Evolutionary conservation across 1,140 invertebrate genomes (phyloP).

Genomic region (Lucilia cuprina): DNA sequence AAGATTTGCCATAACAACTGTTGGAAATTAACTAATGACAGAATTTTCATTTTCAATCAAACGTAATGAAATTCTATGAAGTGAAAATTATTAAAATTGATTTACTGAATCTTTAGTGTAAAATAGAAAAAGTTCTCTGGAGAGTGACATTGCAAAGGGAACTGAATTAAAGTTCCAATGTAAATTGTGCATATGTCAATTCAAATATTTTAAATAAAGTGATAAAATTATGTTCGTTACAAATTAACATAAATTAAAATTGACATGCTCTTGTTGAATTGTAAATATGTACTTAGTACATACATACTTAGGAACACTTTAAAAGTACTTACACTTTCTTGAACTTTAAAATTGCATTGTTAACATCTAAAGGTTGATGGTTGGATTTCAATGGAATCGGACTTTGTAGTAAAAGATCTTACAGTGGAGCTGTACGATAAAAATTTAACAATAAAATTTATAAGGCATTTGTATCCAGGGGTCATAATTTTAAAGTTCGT

Average conservation of each 20-base stretch:
- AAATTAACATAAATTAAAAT: slow-evolving; percentile 13
- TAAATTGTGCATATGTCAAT: neutral
- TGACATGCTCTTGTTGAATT: neutral
- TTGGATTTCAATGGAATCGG: neutral
- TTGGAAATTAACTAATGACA: neutral
- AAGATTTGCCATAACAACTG: neutral
- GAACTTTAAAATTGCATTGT: neutral
- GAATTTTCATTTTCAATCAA: neutral
- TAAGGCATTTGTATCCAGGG: too few relatives aligned
- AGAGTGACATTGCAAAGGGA: neutral
- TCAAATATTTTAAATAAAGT: neutral
- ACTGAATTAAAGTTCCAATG: neutral
- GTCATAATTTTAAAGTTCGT: too few relatives aligned
- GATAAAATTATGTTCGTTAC: neutral
- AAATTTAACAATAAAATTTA: too few relatives aligned
- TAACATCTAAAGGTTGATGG: neutral
- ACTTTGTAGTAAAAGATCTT: too few relatives aligned
- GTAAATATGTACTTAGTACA: neutral
- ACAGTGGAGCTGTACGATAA: too few relatives aligned
- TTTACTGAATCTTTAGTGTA: neutral
- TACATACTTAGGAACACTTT: neutral
- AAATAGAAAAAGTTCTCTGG: neutral
- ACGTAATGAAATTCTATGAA: neutral
- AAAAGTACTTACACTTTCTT: neutral
- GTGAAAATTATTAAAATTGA: neutral